Percentiles rank a stretch among this genome's conserved stretches.
Conservation (phyloP, 2,113 vertebrate genomes). For the Toxotes chatareus region DNA sequence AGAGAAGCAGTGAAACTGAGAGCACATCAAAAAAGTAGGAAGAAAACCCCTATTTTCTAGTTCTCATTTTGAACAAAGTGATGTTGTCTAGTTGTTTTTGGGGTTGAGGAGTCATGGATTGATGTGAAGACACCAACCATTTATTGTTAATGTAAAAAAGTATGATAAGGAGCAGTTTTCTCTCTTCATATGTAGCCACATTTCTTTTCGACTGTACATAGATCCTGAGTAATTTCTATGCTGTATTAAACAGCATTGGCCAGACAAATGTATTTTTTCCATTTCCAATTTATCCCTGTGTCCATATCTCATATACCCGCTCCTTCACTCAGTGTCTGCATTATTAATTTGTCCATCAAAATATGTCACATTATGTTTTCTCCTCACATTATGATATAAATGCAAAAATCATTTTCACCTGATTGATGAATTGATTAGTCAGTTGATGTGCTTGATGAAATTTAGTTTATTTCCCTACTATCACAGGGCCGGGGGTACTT, state of each 20-base stretch:
- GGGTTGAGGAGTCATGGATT: no score
- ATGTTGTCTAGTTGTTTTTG: background rate
- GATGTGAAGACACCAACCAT: background rate
- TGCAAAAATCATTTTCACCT: conserved; percentile 6
- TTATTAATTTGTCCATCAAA: conserved; percentile 1
- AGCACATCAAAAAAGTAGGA: background rate
- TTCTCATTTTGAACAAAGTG: background rate
- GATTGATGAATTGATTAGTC: conserved; percentile 34
- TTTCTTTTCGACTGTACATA: background rate
- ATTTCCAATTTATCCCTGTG: background rate
- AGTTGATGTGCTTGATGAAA: conserved; percentile 1
- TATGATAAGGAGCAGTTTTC: background rate
- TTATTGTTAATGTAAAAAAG: background rate
- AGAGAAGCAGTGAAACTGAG: background rate
- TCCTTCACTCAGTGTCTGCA: background rate
- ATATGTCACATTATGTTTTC: background rate
- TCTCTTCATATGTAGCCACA: background rate
- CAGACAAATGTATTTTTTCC: background rate
- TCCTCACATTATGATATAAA: conserved; percentile 12
- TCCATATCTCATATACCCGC: background rate
- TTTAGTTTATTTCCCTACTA: conserved; percentile 24
- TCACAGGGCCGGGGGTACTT: background rate
- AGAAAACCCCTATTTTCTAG: background rate
- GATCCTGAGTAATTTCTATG: background rate
- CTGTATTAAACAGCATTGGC: background rate